Conservation (phyloP, 1,140 invertebrate species). For the Heliothis virescens region DNA sequence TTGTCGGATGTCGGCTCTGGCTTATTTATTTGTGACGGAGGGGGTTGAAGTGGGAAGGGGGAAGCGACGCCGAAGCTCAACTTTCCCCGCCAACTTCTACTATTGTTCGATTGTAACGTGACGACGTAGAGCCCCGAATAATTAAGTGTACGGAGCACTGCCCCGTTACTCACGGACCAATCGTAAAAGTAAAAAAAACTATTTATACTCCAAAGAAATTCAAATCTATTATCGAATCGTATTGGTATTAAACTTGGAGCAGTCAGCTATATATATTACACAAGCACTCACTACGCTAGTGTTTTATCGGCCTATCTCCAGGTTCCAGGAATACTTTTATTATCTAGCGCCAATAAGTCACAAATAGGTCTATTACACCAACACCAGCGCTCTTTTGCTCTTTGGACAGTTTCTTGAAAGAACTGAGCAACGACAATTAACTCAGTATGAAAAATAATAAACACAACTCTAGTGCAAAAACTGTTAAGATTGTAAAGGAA, state of each 20-base stretch:
- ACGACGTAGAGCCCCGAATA: conserved; percentile 45
- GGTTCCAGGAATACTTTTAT: neutral
- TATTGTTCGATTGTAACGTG: conserved; percentile 59
- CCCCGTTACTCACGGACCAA: neutral
- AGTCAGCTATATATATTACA: neutral
- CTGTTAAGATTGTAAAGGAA: too few species aligned
- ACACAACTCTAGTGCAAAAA: too few species aligned
- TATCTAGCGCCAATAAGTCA: neutral
- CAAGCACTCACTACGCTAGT: neutral
- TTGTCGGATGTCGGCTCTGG: conserved; percentile 76
- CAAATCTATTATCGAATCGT: neutral
- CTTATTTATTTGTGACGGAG: conserved; percentile 78
- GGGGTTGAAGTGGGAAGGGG: conserved; percentile 54
- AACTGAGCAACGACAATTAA: too few species aligned
- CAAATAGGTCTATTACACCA: too few species aligned
- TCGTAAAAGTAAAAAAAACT: neutral
- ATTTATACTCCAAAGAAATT: neutral
- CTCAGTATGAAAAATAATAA: too few species aligned
- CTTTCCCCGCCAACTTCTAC: conserved; percentile 66
- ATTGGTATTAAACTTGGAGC: neutral
- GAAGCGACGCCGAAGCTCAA: conserved; percentile 59
- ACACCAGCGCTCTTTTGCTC: too few species aligned
- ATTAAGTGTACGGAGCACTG: conserved; percentile 28
- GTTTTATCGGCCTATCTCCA: neutral
- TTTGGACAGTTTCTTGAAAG: too few species aligned